Base-by-base conservation (phyloP, 2,888 invertebrate genomes). In the Leistus spinibarbis region DNA sequence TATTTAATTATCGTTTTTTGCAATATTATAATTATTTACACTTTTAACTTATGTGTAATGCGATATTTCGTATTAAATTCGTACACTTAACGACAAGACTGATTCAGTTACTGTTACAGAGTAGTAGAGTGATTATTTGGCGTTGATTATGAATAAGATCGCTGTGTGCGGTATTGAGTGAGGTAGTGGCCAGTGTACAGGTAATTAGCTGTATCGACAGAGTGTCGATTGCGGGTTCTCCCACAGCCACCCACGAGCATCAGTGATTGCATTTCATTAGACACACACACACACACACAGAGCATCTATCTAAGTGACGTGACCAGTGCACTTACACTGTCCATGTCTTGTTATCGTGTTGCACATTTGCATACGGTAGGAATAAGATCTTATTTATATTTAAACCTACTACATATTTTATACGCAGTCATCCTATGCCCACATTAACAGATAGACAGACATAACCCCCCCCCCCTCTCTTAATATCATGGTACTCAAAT, bases 101-200 rank as follows among this genome's bases (percentile, higher is more conserved):
- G n/a, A n/a, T n/a, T n/a, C n/a, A n/a, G n/a, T n/a, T n/a, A 40
- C 13, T 40, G 40, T 40, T 40, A 40, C 3, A 4, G 2, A 40
- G 40, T 7, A 5, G 82, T 66, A 76, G n/a, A n/a, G n/a, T 63
- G 68, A 70, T 67, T 56, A 53, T 62, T 16, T 73, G 72, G 66
- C 69, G 65, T 53, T 53, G 9, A 53, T 53, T 13, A n/a, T n/a
- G n/a, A n/a, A n/a, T n/a, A n/a, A n/a, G 7, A 40, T 53, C 69
- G 40, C 27, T 54, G 62, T 70, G 70, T 70, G 70, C 63, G 70
- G 70, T 40, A 40, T 7, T 40, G 40, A 4, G 24, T 56, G 17
- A 3, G 16, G 56, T 3, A 56, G 17, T 57, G 16, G 1, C 27
- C 17, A 53, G 19, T 7, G 19, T 54, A 54, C 23, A 54, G 19